A percentile compares a stretch with the other conserved stretches of the same genome.
These are phyloP conservation scores for Acronicta psi DNA, from an alignment of 2,888 invertebrate genomes.

Conservation along the genomic window DNA sequence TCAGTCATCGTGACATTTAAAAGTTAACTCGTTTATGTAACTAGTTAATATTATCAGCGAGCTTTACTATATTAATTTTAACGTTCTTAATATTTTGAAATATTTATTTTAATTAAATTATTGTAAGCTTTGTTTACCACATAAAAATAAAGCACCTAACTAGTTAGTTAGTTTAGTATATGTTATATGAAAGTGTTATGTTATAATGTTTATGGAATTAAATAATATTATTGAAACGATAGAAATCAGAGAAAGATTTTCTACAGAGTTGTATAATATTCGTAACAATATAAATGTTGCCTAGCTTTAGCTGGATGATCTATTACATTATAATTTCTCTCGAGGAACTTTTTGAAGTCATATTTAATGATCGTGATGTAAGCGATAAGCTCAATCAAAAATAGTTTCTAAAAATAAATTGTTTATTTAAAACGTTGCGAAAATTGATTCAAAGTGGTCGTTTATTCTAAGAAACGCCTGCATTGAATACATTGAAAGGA, in stretches of 20 bases:
- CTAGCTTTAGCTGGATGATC: no score
- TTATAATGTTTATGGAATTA: not conserved
- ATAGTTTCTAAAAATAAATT: not conserved
- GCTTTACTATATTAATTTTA: conserved; percentile 5
- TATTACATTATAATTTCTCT: no score
- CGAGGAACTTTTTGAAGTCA: no score
- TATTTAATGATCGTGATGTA: no score
- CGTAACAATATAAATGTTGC: no score
- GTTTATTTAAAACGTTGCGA: not conserved
- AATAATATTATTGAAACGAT: no score
- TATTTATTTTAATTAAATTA: not conserved
- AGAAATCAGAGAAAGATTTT: no score
- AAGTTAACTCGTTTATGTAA: conserved; percentile 28
- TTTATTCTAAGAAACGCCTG: conserved; percentile 18
- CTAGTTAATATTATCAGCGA: conserved; percentile 17
- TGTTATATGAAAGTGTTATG: not conserved
- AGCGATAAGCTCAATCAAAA: not conserved
- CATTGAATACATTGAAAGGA: conserved; percentile 10
- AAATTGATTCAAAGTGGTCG: conserved; percentile 8
- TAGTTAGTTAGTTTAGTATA: no score
- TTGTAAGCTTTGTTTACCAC: not conserved
- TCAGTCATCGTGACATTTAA: conserved; percentile 19
- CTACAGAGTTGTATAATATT: no score
- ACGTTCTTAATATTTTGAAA: not conserved
- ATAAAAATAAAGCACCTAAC: not conserved